A percentile compares a stretch with the other conserved stretches of the same genome.
Conservation (phyloP, 1,140 invertebrate genomes). For the Drosophila hydei region DNA sequence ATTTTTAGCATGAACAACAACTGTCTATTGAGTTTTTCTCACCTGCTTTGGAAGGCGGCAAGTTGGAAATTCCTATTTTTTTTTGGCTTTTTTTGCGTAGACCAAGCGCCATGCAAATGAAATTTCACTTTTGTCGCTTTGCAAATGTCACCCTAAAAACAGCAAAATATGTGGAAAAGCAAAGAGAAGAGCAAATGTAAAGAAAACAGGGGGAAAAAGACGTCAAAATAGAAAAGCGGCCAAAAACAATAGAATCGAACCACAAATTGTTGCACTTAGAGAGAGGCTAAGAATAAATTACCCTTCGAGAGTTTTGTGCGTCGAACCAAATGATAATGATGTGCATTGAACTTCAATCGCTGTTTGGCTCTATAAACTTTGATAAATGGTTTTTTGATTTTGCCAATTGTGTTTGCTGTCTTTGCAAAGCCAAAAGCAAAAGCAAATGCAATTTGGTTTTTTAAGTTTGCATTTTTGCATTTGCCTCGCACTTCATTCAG, state of each 20-base stretch:
- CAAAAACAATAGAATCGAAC: slow-evolving; percentile 41
- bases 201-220: slow-evolving; percentile 21
- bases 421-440: slow-evolving; percentile 42
- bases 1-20: neutral
- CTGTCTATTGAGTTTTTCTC: slow-evolving; percentile 10
- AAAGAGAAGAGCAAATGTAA: slow-evolving; percentile 50
- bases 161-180: slow-evolving; percentile 75
- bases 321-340: slow-evolving; percentile 75
- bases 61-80: slow-evolving; percentile 38
- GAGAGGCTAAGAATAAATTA: slow-evolving; percentile 76
- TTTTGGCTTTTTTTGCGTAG: too few relatives aligned
- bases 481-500: slow-evolving; percentile 69
- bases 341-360: slow-evolving; percentile 83
- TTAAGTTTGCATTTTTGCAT: slow-evolving; percentile 50
- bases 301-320: slow-evolving; percentile 59
- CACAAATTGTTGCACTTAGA: slow-evolving; percentile 42
- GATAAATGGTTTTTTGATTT: slow-evolving; percentile 64
- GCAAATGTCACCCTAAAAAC: slow-evolving; percentile 82
- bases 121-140: slow-evolving; percentile 60
- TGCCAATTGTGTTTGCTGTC: slow-evolving; percentile 12
- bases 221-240: slow-evolving; percentile 39
- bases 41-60: slow-evolving; percentile 25
- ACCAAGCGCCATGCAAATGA: slow-evolving; percentile 46
- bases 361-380: slow-evolving; percentile 39
- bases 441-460: slow-evolving; percentile 20